These are phyloP conservation scores for Semnopithecus entellus DNA, from an alignment of 2,113 vertebrate species.

Conservation along the genomic window DNA sequence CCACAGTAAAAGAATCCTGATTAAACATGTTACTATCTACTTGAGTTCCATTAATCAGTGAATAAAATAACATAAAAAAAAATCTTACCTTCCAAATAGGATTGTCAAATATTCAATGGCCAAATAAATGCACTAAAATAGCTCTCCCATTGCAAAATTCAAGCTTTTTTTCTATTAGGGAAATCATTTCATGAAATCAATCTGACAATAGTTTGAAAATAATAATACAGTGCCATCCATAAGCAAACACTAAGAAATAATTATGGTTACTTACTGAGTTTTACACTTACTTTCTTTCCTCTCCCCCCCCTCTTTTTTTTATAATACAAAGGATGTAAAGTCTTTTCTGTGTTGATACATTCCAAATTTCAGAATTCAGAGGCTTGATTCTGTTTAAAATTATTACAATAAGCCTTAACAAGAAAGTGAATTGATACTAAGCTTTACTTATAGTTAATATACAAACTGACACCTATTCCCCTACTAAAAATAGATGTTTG, in stretches of 20 bases:
- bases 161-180: neutral
- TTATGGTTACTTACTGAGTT: neutral
- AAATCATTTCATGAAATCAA: conserved; percentile 24
- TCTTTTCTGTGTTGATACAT: conserved; percentile 6
- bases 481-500: neutral
- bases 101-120: neutral
- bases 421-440: neutral
- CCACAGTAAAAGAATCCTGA: neutral
- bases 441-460: conserved; percentile 28
- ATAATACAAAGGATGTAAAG: neutral
- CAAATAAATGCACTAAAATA: conserved; percentile 23
- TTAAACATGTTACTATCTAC: neutral
- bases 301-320: neutral
- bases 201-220: conserved; percentile 28
- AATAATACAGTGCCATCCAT: neutral
- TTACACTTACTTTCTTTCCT: neutral
- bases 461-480: neutral
- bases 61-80: conserved; percentile 27
- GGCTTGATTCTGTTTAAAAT: conserved; percentile 38
- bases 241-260: conserved; percentile 26
- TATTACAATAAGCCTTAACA: conserved; percentile 9
- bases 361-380: conserved; percentile 32
- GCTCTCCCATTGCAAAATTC: neutral
- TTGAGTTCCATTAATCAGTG: conserved; percentile 12
- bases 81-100: neutral